These are phyloP conservation scores for Acanthopagrus latus DNA, from an alignment of 2,797 vertebrate species.

Conservation along the genomic window DNA sequence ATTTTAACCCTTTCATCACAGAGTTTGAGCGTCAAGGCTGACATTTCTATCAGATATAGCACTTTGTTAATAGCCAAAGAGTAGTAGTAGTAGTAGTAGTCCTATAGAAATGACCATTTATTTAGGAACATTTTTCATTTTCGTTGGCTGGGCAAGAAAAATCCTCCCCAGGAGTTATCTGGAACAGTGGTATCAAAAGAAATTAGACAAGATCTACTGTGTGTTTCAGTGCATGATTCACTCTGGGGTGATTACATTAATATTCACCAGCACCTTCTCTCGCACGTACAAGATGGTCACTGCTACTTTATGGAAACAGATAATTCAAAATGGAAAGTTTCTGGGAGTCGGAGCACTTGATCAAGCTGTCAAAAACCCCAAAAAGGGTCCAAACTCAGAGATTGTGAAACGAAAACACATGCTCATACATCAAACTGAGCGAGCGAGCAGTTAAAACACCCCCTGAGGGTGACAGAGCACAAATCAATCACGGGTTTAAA, in stretches of 20 bases:
- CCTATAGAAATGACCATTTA: not conserved
- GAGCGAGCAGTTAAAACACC: constrained; percentile 28
- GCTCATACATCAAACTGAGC: constrained; percentile 41
- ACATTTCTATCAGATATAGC: not conserved
- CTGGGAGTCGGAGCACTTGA: constrained; percentile 28
- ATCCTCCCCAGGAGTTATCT: constrained; percentile 1
- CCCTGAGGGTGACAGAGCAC: constrained; percentile 34
- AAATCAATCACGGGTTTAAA: constrained; percentile 44
- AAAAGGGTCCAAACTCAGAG: constrained; percentile 10
- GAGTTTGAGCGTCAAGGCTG: not conserved
- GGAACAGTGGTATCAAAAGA: not conserved
- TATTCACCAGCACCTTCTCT: constrained; percentile 19
- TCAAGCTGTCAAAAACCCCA: constrained; percentile 26
- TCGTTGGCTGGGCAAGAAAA: not conserved
- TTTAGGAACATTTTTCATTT: not conserved
- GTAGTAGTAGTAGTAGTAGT: too few relatives aligned
- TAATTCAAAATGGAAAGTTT: constrained; percentile 31
- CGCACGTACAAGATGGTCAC: constrained; percentile 23
- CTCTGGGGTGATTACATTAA: constrained; percentile 17
- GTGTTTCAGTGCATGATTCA: constrained; percentile 11
- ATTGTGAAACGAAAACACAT: constrained; percentile 54
- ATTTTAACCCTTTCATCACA: constrained; percentile 1
- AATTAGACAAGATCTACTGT: not conserved
- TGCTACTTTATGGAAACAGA: constrained; percentile 23
- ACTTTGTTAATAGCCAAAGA: not conserved